These are phyloP conservation scores for Campylorhamphus procurvoides DNA, from an alignment of 2,113 vertebrate genomes.

Conservation along the genomic window DNA sequence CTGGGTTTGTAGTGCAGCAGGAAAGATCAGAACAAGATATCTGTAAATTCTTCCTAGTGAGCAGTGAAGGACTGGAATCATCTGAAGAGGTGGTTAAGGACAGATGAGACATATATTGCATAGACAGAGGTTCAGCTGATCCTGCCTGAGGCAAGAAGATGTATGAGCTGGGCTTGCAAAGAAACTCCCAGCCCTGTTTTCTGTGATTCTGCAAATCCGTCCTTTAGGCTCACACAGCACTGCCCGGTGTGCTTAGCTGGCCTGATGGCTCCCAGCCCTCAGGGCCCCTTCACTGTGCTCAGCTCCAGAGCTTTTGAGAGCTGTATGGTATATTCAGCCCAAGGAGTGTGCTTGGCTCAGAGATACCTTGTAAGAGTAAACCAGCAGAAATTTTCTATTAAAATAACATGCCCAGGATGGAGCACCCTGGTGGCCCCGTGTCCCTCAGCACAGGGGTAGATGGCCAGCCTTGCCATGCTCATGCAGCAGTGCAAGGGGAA, in stretches of 20 bases:
- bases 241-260: background rate
- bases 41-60: background rate
- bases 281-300: background rate
- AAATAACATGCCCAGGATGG: background rate
- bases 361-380: background rate
- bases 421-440: background rate
- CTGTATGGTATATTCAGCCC: accelerated
- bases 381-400: background rate
- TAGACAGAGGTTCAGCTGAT: background rate
- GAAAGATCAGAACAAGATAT: background rate
- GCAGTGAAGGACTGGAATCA: background rate
- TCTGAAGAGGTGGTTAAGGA: background rate
- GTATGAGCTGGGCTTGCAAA: background rate
- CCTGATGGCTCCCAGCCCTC: background rate
- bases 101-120: background rate
- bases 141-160: background rate
- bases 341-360: accelerated
- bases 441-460: background rate
- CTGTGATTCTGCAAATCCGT: background rate
- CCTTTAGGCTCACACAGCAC: background rate
- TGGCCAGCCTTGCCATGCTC: background rate
- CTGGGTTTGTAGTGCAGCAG: background rate
- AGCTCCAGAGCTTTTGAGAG: background rate
- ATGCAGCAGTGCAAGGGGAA: background rate
- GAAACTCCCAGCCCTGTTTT: background rate